Evolutionary conservation across 2,888 invertebrate species (phyloP), one percentile per base, ranked within the genome.

Genomic region (Tyria jacobaeae): DNA sequence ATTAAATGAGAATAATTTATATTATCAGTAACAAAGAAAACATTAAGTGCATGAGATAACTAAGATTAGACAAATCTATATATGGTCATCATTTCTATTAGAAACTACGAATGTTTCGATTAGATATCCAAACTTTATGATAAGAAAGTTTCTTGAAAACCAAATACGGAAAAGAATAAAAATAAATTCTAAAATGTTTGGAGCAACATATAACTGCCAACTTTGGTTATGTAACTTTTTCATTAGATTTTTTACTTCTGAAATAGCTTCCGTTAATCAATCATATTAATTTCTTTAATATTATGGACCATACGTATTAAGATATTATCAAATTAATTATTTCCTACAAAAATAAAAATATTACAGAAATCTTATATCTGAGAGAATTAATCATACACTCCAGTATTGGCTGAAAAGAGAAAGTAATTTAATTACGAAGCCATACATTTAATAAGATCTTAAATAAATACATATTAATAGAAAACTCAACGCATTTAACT

Each of bases 311-410:
- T 24, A 27, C 52, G 55, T 63, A 65, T 66, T 51, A 62, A 62
- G 66, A 74, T 69, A 12, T 50, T 51, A 76, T 76, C 50, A 58
- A 71, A 62, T 59, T 60, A 53, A 31, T 64, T 60, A 60, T 64
- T 75, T 51, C 54, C 57, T 57, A 47, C 49, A 65, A 59, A 17
- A 35, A 24, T 51, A 21, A 15, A 24, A 35, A 21, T 10, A 3
- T 17, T n/a, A 17, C 17, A 41, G 12, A 21, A 21, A 17, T 10
- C 21, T 12, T 10, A 10, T 17, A 12, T 21, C 21, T 44, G 12
- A 12, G 44, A 5, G n/a, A 44, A 44, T 31, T 31, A 31, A 44
- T 17, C 17, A 21, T 44, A 44, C 12, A 21, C 17, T 21, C 12
- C 21, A 21, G 2, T 17, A 9, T 41, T 3, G 21, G 5, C 44